A percentile compares a stretch with the other conserved stretches of the same genome.
Conservation (phyloP, 1,140 invertebrate genomes). For the Drosophila navojoa region DNA sequence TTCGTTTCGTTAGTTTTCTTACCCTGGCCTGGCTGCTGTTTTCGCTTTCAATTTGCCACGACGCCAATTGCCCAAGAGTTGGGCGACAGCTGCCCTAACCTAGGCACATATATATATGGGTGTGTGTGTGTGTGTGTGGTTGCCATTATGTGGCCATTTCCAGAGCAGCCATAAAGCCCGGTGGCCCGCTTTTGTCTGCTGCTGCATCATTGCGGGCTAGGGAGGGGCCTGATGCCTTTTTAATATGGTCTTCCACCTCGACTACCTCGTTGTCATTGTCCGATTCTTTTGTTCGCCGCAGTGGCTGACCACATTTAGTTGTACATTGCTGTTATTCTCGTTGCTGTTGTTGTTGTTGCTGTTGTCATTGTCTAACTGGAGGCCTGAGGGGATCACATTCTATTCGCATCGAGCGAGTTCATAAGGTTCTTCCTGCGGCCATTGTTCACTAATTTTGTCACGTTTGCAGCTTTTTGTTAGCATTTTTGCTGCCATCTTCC, state of each 20-base stretch:
- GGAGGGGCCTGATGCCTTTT: conserved; percentile 46
- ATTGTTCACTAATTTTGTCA: conserved; percentile 83
- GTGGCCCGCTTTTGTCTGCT: conserved; percentile 38
- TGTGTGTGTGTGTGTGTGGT: conserved; percentile 21
- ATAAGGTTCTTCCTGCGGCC: conserved; percentile 62
- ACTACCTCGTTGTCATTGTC: conserved; percentile 53
- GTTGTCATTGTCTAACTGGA: conserved; percentile 47
- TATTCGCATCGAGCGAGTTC: conserved; percentile 54
- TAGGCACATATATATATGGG: conserved; percentile 20
- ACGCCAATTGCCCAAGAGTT: conserved; percentile 65
- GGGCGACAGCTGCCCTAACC: conserved; percentile 25
- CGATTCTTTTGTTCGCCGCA: conserved; percentile 71
- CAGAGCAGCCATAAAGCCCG: conserved; percentile 40
- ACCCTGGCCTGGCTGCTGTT: conserved; percentile 19
- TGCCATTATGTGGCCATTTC: conserved; percentile 48
- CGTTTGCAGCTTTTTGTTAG: conserved; percentile 78
- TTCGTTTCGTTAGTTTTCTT: conserved; percentile 18
- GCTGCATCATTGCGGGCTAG: not conserved
- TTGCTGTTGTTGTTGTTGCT: conserved; percentile 37
- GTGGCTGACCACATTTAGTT: conserved; percentile 75
- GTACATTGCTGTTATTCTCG: conserved; percentile 36
- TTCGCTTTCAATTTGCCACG: conserved; percentile 77
- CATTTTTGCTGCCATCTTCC: conserved; percentile 56
- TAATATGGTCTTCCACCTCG: conserved; percentile 55
- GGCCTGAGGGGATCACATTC: conserved; percentile 60